phyloP scores from a whole-genome alignment of 2,113 vertebrate species.

The Chamaea fasciata region DNA sequence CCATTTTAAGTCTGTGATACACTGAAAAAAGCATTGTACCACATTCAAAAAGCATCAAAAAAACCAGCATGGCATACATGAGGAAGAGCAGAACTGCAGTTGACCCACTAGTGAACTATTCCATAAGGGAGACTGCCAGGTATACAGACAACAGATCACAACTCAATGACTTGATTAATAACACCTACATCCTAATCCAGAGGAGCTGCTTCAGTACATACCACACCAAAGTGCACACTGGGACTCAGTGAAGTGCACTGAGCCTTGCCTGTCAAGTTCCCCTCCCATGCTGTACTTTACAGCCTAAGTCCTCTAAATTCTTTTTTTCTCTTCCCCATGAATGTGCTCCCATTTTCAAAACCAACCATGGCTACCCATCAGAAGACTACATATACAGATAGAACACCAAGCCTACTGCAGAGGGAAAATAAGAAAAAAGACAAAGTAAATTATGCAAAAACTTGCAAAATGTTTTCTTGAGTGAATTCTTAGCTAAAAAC shows the following conservation, averaged over 20 bases:
- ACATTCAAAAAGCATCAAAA: not conserved
- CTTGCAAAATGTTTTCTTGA: not conserved
- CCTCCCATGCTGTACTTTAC: not conserved
- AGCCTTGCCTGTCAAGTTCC: not conserved
- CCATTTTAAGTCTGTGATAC: not conserved
- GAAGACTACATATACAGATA: fast-evolving
- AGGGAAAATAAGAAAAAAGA: not conserved
- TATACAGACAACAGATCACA: not conserved
- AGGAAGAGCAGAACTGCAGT: not conserved
- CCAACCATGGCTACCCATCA: not conserved
- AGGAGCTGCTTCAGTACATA: not conserved
- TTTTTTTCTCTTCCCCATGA: not conserved
- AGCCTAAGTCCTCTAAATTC: not conserved
- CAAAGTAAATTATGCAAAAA: not conserved
- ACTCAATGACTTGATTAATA: not conserved
- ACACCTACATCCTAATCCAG: not conserved
- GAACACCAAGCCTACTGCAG: not conserved
- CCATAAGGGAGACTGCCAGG: not conserved
- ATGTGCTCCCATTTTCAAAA: not conserved
- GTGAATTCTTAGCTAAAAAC: not conserved
- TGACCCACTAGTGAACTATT: not conserved
- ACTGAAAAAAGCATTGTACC: not conserved
- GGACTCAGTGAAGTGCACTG: not conserved
- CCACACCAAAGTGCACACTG: not conserved
- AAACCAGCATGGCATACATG: not conserved